Percentiles rank a stretch among this genome's conserved stretches.
phyloP scores from a whole-genome alignment of 1,140 invertebrate genomes.

The Bombyx mandarina region DNA sequence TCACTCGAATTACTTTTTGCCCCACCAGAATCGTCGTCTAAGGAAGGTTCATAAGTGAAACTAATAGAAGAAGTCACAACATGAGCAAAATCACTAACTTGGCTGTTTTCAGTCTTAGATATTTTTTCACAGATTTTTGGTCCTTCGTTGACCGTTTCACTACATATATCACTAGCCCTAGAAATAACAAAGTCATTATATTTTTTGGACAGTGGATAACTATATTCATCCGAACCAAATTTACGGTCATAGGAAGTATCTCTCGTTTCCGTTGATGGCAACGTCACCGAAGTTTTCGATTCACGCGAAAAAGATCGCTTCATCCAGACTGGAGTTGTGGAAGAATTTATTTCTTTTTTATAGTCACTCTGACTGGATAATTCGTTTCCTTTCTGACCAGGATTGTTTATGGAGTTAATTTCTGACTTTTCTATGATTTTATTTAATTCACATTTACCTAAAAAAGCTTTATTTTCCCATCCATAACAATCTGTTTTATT shows the following conservation, averaged over 20 bases:
- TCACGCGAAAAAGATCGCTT: slow-evolving; percentile 49
- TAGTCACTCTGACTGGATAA: slow-evolving; percentile 19
- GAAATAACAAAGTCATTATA: slow-evolving; percentile 53
- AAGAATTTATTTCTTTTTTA: slow-evolving; percentile 24
- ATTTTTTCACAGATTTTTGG: slow-evolving; percentile 50
- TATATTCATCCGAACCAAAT: slow-evolving; percentile 49
- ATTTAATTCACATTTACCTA: slow-evolving; percentile 48
- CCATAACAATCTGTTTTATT: slow-evolving; percentile 68
- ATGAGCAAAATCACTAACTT: slow-evolving; percentile 63
- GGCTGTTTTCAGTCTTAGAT: slow-evolving; percentile 52
- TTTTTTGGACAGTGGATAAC: slow-evolving; percentile 51
- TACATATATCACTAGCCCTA: slow-evolving; percentile 53
- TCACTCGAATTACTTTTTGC: slow-evolving; percentile 68
- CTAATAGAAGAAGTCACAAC: slow-evolving; percentile 68
- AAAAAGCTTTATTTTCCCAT: slow-evolving; percentile 68
- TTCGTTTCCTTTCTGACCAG: slow-evolving; percentile 25
- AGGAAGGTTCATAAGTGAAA: slow-evolving; percentile 64
- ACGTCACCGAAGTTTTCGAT: slow-evolving; percentile 45
- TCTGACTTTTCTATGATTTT: slow-evolving; percentile 25
- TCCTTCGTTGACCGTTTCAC: slow-evolving; percentile 41
- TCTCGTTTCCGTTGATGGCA: slow-evolving; percentile 44
- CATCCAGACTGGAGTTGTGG: slow-evolving; percentile 30
- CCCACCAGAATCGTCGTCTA: slow-evolving; percentile 61
- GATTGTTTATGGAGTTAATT: slow-evolving; percentile 25
- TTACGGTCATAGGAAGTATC: slow-evolving; percentile 44